Evolutionary conservation across 2,888 invertebrate species (phyloP), one percentile per base, ranked within the genome.

Genomic region (Kryphioiulus occultus): DNA sequence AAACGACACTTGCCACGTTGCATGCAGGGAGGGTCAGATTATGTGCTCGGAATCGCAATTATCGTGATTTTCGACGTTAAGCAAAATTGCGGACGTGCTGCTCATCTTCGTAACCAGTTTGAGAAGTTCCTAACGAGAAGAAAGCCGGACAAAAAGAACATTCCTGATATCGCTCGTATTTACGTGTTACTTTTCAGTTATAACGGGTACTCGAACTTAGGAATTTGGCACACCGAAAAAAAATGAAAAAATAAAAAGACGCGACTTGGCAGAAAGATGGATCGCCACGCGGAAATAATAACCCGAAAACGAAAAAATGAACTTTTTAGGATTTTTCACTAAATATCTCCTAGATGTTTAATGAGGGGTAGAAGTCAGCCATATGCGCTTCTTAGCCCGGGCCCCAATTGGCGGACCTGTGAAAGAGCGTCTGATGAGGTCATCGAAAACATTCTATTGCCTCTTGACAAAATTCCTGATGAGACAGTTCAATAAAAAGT

Each of bases 141-240:
- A 19, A 59, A n/a, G n/a, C 19, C 19, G 22, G 22, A 59, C n/a
- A 59, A 59, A 59, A 47, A 47, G 22, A 59, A 42, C 7, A 59
- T 59, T 59, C 59, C 19, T 12, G 59, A 59, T 59, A 59, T 19
- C 59, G 22, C 59, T 7, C 59, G 22, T 59, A 22, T 59, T 59
- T 59, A 59, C 59, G 22, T 22, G 59, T 59, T 59, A 7, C n/a
- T n/a, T 59, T n/a, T 42, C 22, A n/a, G n/a, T 59, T n/a, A 59
- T 59, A 59, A 59, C 59, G 59, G n/a, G 59, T 59, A 59, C 59
- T 59, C 59, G 59, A 59, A 59, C 22, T 59, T 59, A n/a, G 59
- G 59, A 59, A 59, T 59, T 59, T 59, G 59, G 59, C 59, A 59
- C 59, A 59, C 59, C 4, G n/a, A 59, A 59, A 59, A 59, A 59